Conservation (phyloP, 2,888 invertebrate genomes). For the Synergus gifuensis region DNA sequence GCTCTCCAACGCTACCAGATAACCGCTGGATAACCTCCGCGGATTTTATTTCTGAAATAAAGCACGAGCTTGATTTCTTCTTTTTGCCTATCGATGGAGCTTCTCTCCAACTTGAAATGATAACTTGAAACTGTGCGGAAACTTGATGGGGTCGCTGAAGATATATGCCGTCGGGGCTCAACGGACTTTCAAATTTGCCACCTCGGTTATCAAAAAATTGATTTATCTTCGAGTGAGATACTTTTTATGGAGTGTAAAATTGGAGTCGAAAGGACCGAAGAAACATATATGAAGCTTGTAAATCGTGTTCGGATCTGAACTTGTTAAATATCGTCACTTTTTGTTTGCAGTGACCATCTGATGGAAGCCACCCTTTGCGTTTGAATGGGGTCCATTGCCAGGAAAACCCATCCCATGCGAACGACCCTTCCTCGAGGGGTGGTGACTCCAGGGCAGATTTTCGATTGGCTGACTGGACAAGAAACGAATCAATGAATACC, state of each 20-base stretch:
- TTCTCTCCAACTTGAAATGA: background rate
- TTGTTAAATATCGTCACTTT: constrained; percentile 9
- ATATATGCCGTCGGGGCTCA: background rate
- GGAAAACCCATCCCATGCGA: constrained; percentile 15
- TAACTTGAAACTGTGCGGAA: background rate
- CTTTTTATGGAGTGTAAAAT: background rate
- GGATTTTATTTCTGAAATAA: constrained; percentile 65
- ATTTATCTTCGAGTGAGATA: background rate
- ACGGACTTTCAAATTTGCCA: background rate
- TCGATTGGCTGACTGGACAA: constrained; percentile 39
- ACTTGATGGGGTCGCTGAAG: constrained; percentile 4
- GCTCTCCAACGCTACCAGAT: constrained; percentile 31
- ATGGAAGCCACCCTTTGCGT: constrained; percentile 21
- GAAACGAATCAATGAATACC: constrained; percentile 34
- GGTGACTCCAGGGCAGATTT: constrained; percentile 26
- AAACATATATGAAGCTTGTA: background rate
- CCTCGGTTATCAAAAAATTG: background rate
- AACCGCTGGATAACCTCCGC: constrained; percentile 57
- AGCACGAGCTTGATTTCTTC: constrained; percentile 51
- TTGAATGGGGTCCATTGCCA: constrained; percentile 35
- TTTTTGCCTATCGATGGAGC: background rate
- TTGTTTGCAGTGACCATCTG: constrained; percentile 30
- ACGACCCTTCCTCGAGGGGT: constrained; percentile 42
- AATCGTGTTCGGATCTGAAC: background rate
- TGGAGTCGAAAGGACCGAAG: background rate